Evolutionary conservation across 2,888 invertebrate species (phyloP).

Genomic region (Callyntrura guangdongensis): DNA sequence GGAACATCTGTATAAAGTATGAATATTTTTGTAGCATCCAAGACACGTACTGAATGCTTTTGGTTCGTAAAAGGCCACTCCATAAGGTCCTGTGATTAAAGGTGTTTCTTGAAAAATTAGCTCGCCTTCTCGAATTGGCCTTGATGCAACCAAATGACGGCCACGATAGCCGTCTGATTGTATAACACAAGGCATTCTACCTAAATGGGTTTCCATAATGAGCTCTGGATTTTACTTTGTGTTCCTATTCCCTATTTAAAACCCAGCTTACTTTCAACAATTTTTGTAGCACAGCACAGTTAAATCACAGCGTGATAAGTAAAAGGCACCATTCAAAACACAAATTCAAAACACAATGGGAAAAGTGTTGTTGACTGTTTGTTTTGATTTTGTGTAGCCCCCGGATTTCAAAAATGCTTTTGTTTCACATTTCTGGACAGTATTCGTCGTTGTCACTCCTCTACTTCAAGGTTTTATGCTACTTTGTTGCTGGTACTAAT

Average conservation of each 20-base stretch:
- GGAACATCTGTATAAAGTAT: slow-evolving; percentile 80
- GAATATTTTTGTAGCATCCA: slow-evolving; percentile 80
- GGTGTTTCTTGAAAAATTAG: slow-evolving; percentile 82
- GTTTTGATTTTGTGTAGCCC: not conserved
- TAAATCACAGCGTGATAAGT: slow-evolving; percentile 4
- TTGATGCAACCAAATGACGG: slow-evolving; percentile 81
- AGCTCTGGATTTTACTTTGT: not conserved
- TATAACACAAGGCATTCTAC: slow-evolving; percentile 76
- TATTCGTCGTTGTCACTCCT: not conserved
- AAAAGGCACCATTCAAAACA: not conserved
- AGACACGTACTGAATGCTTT: slow-evolving; percentile 80
- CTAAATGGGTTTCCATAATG: slow-evolving; percentile 49
- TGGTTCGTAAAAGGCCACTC: slow-evolving; percentile 70
- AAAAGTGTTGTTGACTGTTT: not conserved
- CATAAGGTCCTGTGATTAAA: slow-evolving; percentile 81
- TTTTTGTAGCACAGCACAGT: not conserved
- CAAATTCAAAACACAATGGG: slow-evolving; percentile 2
- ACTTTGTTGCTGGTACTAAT: not conserved
- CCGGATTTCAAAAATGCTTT: too few species aligned
- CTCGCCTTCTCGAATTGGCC: slow-evolving; percentile 81
- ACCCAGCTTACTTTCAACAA: not conserved
- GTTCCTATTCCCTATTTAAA: not conserved
- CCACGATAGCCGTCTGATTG: slow-evolving; percentile 71
- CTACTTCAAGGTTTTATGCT: not conserved
- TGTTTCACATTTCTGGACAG: not conserved